Percentiles rank a stretch among this genome's conserved stretches.
Evolutionary conservation across 2,113 vertebrate species (phyloP).

Genomic region (Toxostoma redivivum): DNA sequence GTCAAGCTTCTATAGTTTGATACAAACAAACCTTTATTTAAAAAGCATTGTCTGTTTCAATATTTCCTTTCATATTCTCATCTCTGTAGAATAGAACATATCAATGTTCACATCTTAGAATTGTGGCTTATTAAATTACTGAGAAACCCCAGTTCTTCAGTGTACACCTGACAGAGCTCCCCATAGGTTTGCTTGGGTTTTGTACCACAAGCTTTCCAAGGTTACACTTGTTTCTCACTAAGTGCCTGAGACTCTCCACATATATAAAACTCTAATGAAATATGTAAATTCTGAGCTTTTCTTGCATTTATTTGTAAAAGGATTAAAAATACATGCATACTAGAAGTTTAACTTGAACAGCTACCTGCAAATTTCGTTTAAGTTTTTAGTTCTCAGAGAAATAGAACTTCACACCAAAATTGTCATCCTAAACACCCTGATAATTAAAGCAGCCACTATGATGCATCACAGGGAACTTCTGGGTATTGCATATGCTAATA

Average conservation of each 20-base stretch:
- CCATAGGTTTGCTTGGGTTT: not conserved
- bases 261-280: not conserved
- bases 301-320: not conserved
- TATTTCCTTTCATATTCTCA: not conserved
- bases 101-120: not conserved
- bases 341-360: not conserved
- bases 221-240: not conserved
- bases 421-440: not conserved
- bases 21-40: not conserved
- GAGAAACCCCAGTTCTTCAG: not conserved
- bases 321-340: not conserved
- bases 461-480: not conserved
- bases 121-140: not conserved
- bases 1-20: not conserved
- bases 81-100: not conserved
- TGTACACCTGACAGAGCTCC: not conserved
- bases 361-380: not conserved
- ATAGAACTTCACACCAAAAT: not conserved
- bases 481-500: not conserved
- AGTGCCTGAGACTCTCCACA: not conserved
- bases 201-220: not conserved
- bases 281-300: not conserved
- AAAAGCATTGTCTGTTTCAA: not conserved
- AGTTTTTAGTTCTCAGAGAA: not conserved
- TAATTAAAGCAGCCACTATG: not conserved